Percentiles rank a stretch among this genome's conserved stretches.
Evolutionary conservation across 2,113 vertebrate species (phyloP).

Genomic region (Sapayoa aenigma): DNA sequence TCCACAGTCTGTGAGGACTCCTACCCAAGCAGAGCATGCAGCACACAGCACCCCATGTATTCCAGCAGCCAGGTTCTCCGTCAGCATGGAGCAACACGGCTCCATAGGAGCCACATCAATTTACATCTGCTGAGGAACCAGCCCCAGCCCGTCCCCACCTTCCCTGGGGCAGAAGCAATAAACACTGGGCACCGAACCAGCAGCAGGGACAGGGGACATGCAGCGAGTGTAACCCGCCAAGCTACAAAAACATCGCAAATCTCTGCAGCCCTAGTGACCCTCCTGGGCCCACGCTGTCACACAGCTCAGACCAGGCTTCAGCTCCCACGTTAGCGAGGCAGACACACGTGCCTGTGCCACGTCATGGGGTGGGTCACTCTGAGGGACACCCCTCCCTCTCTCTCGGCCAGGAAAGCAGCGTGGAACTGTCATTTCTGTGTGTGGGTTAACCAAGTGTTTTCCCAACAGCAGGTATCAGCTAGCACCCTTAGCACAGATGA

Average conservation of each 20-base stretch:
- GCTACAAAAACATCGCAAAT: not conserved
- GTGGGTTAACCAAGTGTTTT: not conserved
- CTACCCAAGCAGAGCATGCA: conserved; percentile 23
- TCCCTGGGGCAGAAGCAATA: not conserved
- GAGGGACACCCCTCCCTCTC: not conserved
- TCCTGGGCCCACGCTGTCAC: not conserved
- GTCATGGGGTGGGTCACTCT: accelerated
- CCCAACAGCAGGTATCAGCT: not conserved
- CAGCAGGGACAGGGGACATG: not conserved
- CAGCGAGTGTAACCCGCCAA: not conserved
- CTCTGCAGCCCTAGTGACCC: not conserved
- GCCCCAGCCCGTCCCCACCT: not conserved
- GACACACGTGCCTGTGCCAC: not conserved
- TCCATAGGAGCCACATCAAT: conserved; percentile 45
- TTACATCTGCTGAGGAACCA: not conserved
- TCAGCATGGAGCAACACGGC: not conserved
- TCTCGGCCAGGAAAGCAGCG: accelerated
- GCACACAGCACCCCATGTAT: not conserved
- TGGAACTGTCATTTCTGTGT: not conserved
- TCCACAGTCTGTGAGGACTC: not conserved
- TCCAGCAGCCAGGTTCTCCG: not conserved
- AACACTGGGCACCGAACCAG: accelerated
- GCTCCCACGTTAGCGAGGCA: not conserved
- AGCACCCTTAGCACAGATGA: not conserved
- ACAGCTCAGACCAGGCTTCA: not conserved